A percentile compares a stretch with the other conserved stretches of the same genome.
These are phyloP conservation scores for Heterodera filipjevi DNA, from an alignment of 2,888 invertebrate genomes.

Conservation along the genomic window DNA sequence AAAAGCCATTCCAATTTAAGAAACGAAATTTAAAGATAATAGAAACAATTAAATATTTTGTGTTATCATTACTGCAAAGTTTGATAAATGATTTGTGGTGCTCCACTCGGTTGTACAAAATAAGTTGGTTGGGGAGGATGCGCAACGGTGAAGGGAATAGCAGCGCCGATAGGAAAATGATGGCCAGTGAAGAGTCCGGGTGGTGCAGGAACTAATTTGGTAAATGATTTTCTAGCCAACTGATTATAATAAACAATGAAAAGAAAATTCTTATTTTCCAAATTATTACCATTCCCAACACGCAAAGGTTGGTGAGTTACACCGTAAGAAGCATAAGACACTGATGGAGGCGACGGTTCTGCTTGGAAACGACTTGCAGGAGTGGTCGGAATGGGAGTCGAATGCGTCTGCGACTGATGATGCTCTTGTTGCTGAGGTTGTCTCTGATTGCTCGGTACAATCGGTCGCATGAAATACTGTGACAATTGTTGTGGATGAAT, in stretches of 20 bases:
- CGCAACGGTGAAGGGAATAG: not conserved
- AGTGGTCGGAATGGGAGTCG: not conserved
- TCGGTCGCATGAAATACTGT: conserved; percentile 15
- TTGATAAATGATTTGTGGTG: conserved; percentile 34
- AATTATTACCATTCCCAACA: not conserved
- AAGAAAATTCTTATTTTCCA: no score
- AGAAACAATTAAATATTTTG: no score
- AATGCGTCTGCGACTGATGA: not conserved
- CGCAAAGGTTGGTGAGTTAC: not conserved
- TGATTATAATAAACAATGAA: no score
- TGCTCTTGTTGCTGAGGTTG: conserved; percentile 2
- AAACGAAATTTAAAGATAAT: no score
- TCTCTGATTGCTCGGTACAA: not conserved
- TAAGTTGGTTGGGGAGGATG: not conserved
- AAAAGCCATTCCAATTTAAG: not conserved
- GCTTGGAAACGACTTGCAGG: not conserved
- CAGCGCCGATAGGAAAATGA: not conserved
- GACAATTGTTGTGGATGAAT: conserved; percentile 26
- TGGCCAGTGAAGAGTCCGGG: not conserved
- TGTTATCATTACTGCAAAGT: conserved; percentile 28
- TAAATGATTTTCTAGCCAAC: no score
- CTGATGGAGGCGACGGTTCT: not conserved
- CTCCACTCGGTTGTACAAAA: conserved; percentile 16
- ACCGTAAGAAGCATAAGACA: not conserved
- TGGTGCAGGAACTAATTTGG: not conserved